These are phyloP conservation scores for Lasioglossum figueresi DNA, from an alignment of 2,888 invertebrate genomes.

Conservation along the genomic window DNA sequence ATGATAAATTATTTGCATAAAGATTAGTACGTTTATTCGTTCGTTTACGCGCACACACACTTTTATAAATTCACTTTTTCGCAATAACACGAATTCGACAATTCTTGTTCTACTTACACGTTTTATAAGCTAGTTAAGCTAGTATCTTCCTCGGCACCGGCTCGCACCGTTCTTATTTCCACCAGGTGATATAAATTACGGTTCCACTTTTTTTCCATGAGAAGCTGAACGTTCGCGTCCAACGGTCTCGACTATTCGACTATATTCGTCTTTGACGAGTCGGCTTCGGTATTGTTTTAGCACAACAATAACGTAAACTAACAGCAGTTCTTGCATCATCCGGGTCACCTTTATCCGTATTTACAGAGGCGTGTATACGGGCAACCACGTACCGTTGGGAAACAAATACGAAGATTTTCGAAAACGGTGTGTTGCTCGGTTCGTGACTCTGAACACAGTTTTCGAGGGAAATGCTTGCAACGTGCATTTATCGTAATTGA, in stretches of 20 bases:
- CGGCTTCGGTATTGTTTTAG: constrained; percentile 25
- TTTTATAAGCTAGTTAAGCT: neutral
- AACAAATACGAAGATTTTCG: constrained; percentile 46
- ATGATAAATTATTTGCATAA: no score
- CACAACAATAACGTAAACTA: constrained; percentile 37
- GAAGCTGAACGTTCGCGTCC: neutral
- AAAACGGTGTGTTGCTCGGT: constrained; percentile 17
- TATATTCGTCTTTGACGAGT: neutral
- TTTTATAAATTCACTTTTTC: no score
- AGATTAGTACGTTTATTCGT: no score
- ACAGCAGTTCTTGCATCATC: constrained; percentile 45
- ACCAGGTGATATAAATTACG: neutral
- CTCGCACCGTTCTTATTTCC: neutral
- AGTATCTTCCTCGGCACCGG: neutral
- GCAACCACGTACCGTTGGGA: constrained; percentile 49
- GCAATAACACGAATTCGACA: no score
- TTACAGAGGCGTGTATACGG: constrained; percentile 45
- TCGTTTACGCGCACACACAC: no score
- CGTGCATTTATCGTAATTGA: neutral
- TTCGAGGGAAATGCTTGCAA: neutral
- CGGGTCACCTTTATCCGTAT: constrained; percentile 55
- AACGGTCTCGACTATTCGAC: constrained; percentile 28
- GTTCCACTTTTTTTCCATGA: neutral
- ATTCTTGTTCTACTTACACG: neutral
- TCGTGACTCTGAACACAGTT: neutral